Conservation (phyloP, 2,888 invertebrate genomes). For the Germaria angustata region DNA sequence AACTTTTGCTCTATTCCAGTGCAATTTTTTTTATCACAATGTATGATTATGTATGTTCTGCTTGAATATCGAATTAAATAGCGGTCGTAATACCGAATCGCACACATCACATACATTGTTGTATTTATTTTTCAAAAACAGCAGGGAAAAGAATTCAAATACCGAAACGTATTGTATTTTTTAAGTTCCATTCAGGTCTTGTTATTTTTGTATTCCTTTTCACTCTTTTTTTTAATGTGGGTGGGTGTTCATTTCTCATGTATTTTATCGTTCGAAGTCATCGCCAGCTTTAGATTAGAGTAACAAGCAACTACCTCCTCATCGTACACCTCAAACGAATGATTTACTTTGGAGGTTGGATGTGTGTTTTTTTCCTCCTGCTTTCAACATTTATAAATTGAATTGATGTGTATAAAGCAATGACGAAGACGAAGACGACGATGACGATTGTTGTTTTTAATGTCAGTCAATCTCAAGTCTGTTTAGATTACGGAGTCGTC, state of each 20-base stretch:
- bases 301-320: conserved; percentile 11
- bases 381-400: conserved; percentile 26
- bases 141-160: background rate
- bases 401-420: background rate
- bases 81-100: conserved; percentile 6
- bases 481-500: conserved; percentile 4
- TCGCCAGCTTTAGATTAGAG: background rate
- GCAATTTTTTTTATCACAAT: background rate
- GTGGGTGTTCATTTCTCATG: conserved; percentile 37
- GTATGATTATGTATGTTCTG: background rate
- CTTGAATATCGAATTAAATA: background rate
- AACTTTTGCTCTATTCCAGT: conserved; percentile 17
- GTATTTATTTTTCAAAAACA: background rate
- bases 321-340: background rate
- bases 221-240: background rate
- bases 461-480: conserved; percentile 31
- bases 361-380: background rate
- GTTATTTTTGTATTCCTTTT: conserved; percentile 28
- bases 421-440: background rate
- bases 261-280: conserved; percentile 15
- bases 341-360: conserved; percentile 20
- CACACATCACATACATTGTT: background rate
- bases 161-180: conserved; percentile 44
- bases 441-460: conserved; percentile 23
- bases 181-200: conserved; percentile 28